These are phyloP conservation scores for Aphis gossypii DNA, from an alignment of 1,140 invertebrate species.

Conservation along the genomic window DNA sequence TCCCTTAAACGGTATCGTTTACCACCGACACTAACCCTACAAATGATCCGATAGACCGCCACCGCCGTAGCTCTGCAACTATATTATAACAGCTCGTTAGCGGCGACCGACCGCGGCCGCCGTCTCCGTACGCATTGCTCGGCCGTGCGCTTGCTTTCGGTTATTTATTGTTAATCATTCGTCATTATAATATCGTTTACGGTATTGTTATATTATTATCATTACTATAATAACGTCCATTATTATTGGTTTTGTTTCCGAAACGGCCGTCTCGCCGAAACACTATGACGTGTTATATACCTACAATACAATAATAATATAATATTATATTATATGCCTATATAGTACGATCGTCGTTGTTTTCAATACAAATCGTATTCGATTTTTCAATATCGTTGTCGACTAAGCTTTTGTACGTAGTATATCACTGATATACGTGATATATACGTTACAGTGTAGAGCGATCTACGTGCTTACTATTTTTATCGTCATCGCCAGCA, in stretches of 20 bases:
- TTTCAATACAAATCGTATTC: not conserved
- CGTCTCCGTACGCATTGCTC: not conserved
- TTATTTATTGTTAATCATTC: not conserved
- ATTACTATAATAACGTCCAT: not conserved
- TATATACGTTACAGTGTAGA: not conserved
- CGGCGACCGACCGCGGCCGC: not conserved
- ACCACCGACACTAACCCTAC: not conserved
- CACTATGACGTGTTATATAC: no score
- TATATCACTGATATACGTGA: not conserved
- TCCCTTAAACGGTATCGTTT: constrained; percentile 35
- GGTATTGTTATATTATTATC: not conserved
- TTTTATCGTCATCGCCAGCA: not conserved
- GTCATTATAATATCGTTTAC: not conserved
- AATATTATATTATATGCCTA: not conserved
- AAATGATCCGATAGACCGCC: not conserved
- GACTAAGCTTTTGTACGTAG: not conserved
- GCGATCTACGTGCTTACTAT: not conserved
- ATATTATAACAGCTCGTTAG: not conserved
- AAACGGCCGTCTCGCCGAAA: not conserved
- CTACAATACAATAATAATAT: no score
- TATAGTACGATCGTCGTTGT: not conserved
- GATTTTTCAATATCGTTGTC: not conserved
- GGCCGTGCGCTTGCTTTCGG: not conserved
- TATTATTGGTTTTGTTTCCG: not conserved
- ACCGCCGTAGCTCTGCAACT: not conserved